Conservation (phyloP, 2,888 invertebrate genomes). For the Amorpha juglandis region DNA sequence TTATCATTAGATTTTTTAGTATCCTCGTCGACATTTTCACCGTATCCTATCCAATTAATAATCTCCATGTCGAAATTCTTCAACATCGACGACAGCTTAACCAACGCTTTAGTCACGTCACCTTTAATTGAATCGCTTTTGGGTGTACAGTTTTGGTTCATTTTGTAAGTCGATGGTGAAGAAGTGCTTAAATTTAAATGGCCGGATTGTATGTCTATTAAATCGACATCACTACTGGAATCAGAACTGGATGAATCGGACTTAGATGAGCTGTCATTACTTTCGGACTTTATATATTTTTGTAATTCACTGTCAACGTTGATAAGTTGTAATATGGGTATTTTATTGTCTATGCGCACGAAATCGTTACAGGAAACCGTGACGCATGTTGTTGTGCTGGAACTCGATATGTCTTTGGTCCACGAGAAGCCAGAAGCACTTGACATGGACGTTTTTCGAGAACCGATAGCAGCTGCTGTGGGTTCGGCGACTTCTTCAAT, state of each 20-base stretch:
- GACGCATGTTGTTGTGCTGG: constrained; percentile 58
- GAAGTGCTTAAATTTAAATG: constrained; percentile 45
- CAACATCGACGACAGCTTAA: constrained; percentile 44
- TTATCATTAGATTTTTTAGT: constrained; percentile 42
- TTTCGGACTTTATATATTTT: constrained; percentile 29
- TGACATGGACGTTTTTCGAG: constrained; percentile 49
- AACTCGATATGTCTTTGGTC: constrained; percentile 69
- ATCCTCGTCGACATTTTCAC: constrained; percentile 39
- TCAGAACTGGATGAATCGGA: constrained; percentile 30
- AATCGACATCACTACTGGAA: constrained; percentile 30
- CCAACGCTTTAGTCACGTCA: constrained; percentile 38
- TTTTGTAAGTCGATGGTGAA: constrained; percentile 35
- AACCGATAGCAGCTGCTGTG: constrained; percentile 33
- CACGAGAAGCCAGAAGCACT: constrained; percentile 61
- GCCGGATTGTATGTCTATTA: constrained; percentile 31
- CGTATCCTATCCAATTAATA: constrained; percentile 53
- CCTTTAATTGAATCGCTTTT: constrained; percentile 29
- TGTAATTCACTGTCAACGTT: constrained; percentile 41
- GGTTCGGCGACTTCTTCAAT: neutral
- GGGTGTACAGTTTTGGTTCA: constrained; percentile 1
- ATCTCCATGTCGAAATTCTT: constrained; percentile 56
- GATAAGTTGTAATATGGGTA: constrained; percentile 59
- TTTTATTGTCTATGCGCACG: constrained; percentile 61
- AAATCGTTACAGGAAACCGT: constrained; percentile 58
- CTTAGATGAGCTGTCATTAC: constrained; percentile 33